A percentile compares a stretch with the other conserved stretches of the same genome.
These are phyloP conservation scores for Apoderus coryli DNA, from an alignment of 2,888 invertebrate genomes.

Conservation along the genomic window DNA sequence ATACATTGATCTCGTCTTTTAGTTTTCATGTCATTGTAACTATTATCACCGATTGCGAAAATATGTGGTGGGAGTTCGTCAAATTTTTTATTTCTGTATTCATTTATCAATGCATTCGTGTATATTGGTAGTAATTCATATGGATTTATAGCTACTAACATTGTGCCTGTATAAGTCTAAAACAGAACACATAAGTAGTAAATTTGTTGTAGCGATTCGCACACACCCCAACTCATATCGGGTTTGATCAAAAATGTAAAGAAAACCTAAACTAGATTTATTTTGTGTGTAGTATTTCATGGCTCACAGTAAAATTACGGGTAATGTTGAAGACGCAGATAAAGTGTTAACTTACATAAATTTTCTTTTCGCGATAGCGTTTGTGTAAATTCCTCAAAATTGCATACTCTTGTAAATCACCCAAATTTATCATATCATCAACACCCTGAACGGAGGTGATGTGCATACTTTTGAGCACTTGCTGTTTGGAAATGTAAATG, in stretches of 20 bases:
- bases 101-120: constrained; percentile 71
- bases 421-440: constrained; percentile 91
- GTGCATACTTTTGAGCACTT: constrained; percentile 60
- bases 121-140: constrained; percentile 92
- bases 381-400: constrained; percentile 82
- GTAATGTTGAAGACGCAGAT: no score
- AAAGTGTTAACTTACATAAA: constrained; percentile 63
- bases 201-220: no score
- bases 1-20: constrained; percentile 76
- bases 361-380: constrained; percentile 73
- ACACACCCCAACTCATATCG: no score
- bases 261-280: no score
- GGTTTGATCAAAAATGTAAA: no score
- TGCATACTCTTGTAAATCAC: constrained; percentile 88
- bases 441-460: constrained; percentile 66
- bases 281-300: no score
- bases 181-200: constrained; percentile 19
- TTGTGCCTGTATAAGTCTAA: constrained; percentile 89
- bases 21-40: constrained; percentile 68
- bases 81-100: constrained; percentile 68
- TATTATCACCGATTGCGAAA: constrained; percentile 88
- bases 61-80: constrained; percentile 88
- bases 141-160: constrained; percentile 91
- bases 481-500: constrained; percentile 40
- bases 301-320: no score